These are phyloP conservation scores for Phocides pigmalion DNA, from an alignment of 1,140 invertebrate species.

Conservation along the genomic window DNA sequence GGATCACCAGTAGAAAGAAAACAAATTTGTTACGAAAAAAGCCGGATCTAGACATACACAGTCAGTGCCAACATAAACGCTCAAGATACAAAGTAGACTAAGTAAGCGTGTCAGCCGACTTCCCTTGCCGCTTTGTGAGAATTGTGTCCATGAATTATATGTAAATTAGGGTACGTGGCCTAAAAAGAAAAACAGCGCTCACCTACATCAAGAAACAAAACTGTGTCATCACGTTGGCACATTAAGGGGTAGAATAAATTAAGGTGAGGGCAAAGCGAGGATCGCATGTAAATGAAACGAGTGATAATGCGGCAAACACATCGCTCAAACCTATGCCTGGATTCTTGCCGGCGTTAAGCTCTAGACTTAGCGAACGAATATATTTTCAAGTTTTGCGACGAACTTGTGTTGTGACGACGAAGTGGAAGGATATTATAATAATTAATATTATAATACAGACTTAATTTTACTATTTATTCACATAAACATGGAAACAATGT, in stretches of 20 bases:
- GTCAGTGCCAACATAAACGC: neutral
- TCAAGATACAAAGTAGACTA: conserved; percentile 18
- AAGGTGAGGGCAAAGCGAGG: conserved; percentile 27
- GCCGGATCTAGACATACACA: neutral
- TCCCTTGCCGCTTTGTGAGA: conserved; percentile 28
- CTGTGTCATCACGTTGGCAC: conserved; percentile 33
- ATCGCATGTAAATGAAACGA: conserved; percentile 33
- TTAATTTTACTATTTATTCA: too few relatives aligned
- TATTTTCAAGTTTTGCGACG: neutral
- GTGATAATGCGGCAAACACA: conserved; percentile 31
- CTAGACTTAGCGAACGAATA: conserved; percentile 8
- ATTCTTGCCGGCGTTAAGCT: conserved; percentile 13
- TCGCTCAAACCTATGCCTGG: conserved; percentile 34
- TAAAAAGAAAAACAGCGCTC: conserved; percentile 34
- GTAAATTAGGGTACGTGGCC: conserved; percentile 35
- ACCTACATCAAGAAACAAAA: conserved; percentile 37
- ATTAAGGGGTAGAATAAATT: conserved; percentile 34
- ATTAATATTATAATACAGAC: too few relatives aligned
- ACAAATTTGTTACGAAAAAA: too few relatives aligned
- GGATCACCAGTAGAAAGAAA: too few relatives aligned
- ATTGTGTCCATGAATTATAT: conserved; percentile 33
- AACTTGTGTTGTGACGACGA: neutral
- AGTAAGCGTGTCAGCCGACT: conserved; percentile 31
- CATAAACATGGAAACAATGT: too few relatives aligned
- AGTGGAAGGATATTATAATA: neutral